A percentile compares a stretch with the other conserved stretches of the same genome.
phyloP scores from a whole-genome alignment of 92 coral and sea anemone species.

The Umimayanthus kanabou region DNA sequence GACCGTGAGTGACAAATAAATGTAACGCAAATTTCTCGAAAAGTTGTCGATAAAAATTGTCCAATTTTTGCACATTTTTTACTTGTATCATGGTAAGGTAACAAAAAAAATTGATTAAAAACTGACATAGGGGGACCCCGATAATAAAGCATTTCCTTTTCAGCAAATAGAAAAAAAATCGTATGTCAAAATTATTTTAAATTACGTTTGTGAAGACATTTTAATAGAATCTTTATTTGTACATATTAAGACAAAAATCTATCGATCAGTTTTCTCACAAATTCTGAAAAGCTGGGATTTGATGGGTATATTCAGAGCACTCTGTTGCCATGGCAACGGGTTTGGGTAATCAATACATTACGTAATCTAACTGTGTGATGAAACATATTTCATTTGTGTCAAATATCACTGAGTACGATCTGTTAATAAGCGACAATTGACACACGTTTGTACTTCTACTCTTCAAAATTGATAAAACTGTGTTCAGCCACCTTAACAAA shows the following conservation, averaged over 20 bases:
- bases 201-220: too few relatives aligned
- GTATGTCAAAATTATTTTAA: constrained; percentile 21
- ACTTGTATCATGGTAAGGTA: constrained; percentile 12
- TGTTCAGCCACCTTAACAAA: too few relatives aligned
- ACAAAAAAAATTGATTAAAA: constrained; percentile 11
- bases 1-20: constrained; percentile 21
- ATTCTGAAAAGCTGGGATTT: constrained; percentile 22
- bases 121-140: constrained; percentile 21
- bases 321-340: constrained; percentile 8
- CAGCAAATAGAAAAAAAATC: constrained; percentile 16
- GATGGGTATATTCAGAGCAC: constrained; percentile 19
- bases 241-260: not conserved
- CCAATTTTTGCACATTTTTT: constrained; percentile 12
- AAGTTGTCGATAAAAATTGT: constrained; percentile 20
- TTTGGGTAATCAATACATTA: constrained; percentile 14
- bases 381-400: not conserved
- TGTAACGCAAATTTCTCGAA: constrained; percentile 24
- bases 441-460: constrained; percentile 11
- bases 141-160: constrained; percentile 18
- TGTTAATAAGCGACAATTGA: constrained; percentile 16
- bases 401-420: constrained; percentile 9
- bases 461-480: too few relatives aligned
- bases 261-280: too few relatives aligned
- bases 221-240: constrained; percentile 21
- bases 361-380: constrained; percentile 18